Conservation (phyloP, 2,113 vertebrate genomes). For the Scatophagus argus region DNA sequence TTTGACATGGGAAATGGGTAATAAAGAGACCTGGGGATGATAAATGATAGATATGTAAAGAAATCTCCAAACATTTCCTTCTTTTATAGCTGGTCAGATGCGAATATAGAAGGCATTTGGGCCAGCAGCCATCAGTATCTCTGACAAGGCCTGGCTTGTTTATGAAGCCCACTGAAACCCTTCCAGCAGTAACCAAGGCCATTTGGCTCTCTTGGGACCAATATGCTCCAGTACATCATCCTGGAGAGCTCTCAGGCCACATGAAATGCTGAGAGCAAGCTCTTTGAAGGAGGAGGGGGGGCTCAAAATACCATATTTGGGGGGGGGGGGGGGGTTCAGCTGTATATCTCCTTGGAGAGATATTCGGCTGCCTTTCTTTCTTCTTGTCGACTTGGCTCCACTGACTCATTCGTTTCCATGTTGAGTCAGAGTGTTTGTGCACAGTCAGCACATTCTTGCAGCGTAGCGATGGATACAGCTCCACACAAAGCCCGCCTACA, state of each 20-base stretch:
- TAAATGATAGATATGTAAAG: constrained; percentile 74
- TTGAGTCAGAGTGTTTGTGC: constrained; percentile 78
- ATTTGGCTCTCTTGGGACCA: constrained; percentile 55
- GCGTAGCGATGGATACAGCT: constrained; percentile 62
- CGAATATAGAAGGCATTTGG: constrained; percentile 39
- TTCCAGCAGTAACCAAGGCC: constrained; percentile 61
- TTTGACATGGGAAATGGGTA: constrained; percentile 75
- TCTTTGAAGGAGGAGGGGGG: constrained; percentile 53
- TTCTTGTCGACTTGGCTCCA: constrained; percentile 68
- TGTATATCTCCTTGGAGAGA: constrained; percentile 72
- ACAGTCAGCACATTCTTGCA: constrained; percentile 79
- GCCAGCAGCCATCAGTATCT: constrained; percentile 63
- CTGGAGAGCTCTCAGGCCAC: constrained; percentile 63
- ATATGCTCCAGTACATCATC: constrained; percentile 67
- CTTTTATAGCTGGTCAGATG: constrained; percentile 66
- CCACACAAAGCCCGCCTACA: constrained; percentile 38
- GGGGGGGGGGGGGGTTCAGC: constrained; percentile 22
- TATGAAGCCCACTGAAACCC: constrained; percentile 68
- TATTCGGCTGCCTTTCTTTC: constrained; percentile 55
- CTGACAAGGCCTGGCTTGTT: constrained; percentile 72
- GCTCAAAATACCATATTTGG: constrained; percentile 50
- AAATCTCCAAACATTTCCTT: constrained; percentile 67
- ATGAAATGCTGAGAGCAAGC: constrained; percentile 61
- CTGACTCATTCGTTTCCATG: constrained; percentile 75
- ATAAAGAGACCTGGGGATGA: constrained; percentile 66